Evolutionary conservation across 2,797 vertebrate genomes (phyloP).

Genomic region (Siniperca undulata): DNA sequence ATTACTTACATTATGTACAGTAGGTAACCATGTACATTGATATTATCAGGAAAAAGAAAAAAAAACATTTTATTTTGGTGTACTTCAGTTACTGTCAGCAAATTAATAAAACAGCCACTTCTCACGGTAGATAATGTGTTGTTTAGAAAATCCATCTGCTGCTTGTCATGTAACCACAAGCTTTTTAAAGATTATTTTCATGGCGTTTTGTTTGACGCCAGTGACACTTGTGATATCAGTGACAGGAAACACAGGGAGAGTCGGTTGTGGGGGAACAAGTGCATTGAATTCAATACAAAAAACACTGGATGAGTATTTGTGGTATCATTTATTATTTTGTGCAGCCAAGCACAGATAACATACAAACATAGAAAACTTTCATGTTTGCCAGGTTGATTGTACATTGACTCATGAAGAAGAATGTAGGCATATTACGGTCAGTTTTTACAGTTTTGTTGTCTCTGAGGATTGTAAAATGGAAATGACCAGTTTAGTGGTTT

Average conservation of each 20-base stretch:
- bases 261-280: too few relatives aligned
- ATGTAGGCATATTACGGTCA: not conserved
- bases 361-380: constrained; percentile 4
- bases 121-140: too few relatives aligned
- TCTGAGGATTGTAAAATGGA: not conserved
- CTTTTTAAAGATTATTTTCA: too few relatives aligned
- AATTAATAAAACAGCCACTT: too few relatives aligned
- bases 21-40: not conserved
- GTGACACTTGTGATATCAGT: not conserved
- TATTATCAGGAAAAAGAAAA: too few relatives aligned
- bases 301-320: not conserved
- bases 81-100: too few relatives aligned
- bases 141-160: too few relatives aligned
- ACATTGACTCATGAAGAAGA: not conserved
- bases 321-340: constrained; percentile 41
- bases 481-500: not conserved
- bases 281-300: not conserved
- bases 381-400: not conserved
- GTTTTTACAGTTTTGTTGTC: not conserved
- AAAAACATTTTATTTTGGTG: too few relatives aligned
- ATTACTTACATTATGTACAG: not conserved
- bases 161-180: too few relatives aligned
- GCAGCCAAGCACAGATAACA: constrained; percentile 6
- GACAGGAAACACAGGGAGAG: not conserved
- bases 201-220: too few relatives aligned